Evolutionary conservation across 2,888 invertebrate genomes (phyloP), one percentile per base, ranked within the genome.

Genomic region (Pogonocherus hispidulus): DNA sequence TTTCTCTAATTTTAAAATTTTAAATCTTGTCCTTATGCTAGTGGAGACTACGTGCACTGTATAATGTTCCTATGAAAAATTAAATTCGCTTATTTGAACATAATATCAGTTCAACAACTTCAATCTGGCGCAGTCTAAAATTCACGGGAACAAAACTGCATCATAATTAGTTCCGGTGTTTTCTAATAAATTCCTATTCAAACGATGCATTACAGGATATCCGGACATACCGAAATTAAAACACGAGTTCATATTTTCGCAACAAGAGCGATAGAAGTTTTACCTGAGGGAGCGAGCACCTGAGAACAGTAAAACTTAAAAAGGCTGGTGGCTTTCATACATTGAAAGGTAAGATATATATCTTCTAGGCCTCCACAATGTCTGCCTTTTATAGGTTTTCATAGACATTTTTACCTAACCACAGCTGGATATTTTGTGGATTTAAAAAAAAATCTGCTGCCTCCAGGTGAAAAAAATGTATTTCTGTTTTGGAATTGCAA

Each of bases 131-230:
- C 47, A 47, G n/a, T 23, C 16, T n/a, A 47, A 59, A 37, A 62
- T 37, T 5, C 20, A 4, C 35, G 9, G 35, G 37, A 11, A 37
- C 49, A 35, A 37, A 59, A 62, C 35, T 62, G 62, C 62, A 62
- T 62, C 46, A 51, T 62, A 32, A 62, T 62, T 11, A 51, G 62
- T 62, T 62, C 62, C 62, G 49, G 62, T 51, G 51, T 37, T 62
- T 62, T 23, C 59, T 37, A 20, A 51, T 19, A 49, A 37, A 49
- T 62, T 62, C 46, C 62, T 62, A 49, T 49, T 51, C 27, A 37
- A 51, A 51, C 32, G 59, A 47, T 14, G 51, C 19, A 62, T 18
- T 51, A 37, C 62, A 51, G 62, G 62, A 62, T 62, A 51, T 62
- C 51, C 62, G 62, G 35, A 23, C 51, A 51, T 37, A 27, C 62